Evolutionary conservation across 2,888 invertebrate genomes (phyloP), one percentile per base, ranked within the genome.

Genomic region (Leistus spinibarbis): DNA sequence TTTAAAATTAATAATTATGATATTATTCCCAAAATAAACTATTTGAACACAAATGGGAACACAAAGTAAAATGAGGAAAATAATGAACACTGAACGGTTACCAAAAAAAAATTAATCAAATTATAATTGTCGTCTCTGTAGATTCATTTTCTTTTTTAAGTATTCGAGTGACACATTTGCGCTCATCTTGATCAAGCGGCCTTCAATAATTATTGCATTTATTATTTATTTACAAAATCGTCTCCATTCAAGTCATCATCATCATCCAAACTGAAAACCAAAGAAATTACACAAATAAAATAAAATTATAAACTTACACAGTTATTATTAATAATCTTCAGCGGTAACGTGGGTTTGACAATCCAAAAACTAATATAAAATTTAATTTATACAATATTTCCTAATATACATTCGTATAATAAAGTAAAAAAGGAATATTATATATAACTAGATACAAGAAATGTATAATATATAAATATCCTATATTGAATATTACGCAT

Each of bases 201-300:
- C 78, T 72, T 78, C 79, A 65, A 64, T 54, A 65, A 69, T 70
- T 74, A 76, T 64, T 76, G 74, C 77, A 76, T 77, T 77, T 77
- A 69, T 62, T 76, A 77, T 81, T 78, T 81, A 79, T 82, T 79
- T 78, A 80, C 79, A 78, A 81, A 78, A 79, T 81, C 80, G 69
- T 79, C 77, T 53, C 81, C 81, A 73, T 80, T 79, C 76, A 80
- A 79, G 71, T 73, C 77, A 78, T 81, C 70, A 67, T 77, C 78
- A 77, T 81, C 80, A 77, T 78, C 76, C 76, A 79, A 80, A 79
- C 84, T 84, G 81, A 76, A 83, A 84, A 75, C 81, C 75, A 80
- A 80, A 80, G 76, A 40, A 40, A 10, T 40, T 13, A 40, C 40
- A 40, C 40, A 40, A 40, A 40, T 40, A 40, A 5, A 40, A 40